Evolutionary conservation across 2,113 vertebrate species (phyloP).

Genomic region (zebrafish (Danio rerio)): GRCz12tu NC_133186.1:39426001-39426500

Average conservation of each 20-base stretch:
- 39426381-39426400: slow-evolving; percentile 50
- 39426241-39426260: slow-evolving; percentile 5
- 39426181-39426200: not conserved
- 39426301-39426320: slow-evolving; percentile 53
- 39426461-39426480: slow-evolving; percentile 9
- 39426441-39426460: slow-evolving; percentile 41
- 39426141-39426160: slow-evolving; percentile 32
- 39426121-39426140: slow-evolving; percentile 42
- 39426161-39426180: slow-evolving; percentile 13
- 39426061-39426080: not conserved
- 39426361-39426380: slow-evolving; percentile 46
- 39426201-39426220: slow-evolving; percentile 13
- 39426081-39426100: slow-evolving; percentile 2
- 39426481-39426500: not conserved
- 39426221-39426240: not conserved
- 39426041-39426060: slow-evolving; percentile 17
- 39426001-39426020: not conserved
- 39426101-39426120: not conserved
- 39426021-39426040: not conserved
- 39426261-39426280: not conserved
- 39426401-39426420: slow-evolving; percentile 33
- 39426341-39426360: slow-evolving; percentile 57
- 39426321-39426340: slow-evolving; percentile 71
- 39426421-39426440: slow-evolving; percentile 54
- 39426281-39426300: slow-evolving; percentile 9